Base-by-base conservation (phyloP, 2,888 invertebrate species). In the Actias luna region DNA sequence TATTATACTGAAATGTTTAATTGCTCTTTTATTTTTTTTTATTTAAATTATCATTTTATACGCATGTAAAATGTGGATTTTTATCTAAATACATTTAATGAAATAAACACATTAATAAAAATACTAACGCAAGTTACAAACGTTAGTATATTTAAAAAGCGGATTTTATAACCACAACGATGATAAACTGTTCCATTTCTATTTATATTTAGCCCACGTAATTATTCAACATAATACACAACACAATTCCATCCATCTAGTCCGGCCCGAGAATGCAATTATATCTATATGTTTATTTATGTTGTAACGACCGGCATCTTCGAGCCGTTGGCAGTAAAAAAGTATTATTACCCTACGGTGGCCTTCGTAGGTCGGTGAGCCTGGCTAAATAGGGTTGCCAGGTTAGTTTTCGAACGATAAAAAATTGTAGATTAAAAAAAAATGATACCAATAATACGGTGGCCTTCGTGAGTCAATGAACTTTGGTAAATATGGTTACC, bases 331-430 rank as follows among this genome's bases (percentile, higher is more conserved):
- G 63, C 61, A 60, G 36, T 66, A 52, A 64, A 66, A n/a, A 64
- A 68, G 66, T 63, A 65, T 63, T 61, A 63, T 62, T 67, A 62
- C 63, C 65, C 8, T 66, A 62, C n/a, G 58, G 58, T 65, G 68
- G 64, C 75, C 74, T 77, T 75, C 74, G 65, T 58, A 63, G 73
- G 70, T 64, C 78, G 69, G 58, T 74, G 74, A 76, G 70, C 76
- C 68, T 64, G 63, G 25, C 10, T 25, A n/a, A 50, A 12, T 50
- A 50, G 46, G 46, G 46, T 50, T 50, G 46, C 4, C 25, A 25
- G 10, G 25, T 50, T 8, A 50, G 25, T 25, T 50, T 12, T 12
- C 12, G 25, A 46, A 50, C 25, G 46, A 18, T 5, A 7, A 7
- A 42, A 18, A 22, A 33, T 33, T 33, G 33, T 33, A 8, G 33